Base-by-base conservation (phyloP, 2,797 vertebrate genomes). In the Glyptemys insculpta region DNA sequence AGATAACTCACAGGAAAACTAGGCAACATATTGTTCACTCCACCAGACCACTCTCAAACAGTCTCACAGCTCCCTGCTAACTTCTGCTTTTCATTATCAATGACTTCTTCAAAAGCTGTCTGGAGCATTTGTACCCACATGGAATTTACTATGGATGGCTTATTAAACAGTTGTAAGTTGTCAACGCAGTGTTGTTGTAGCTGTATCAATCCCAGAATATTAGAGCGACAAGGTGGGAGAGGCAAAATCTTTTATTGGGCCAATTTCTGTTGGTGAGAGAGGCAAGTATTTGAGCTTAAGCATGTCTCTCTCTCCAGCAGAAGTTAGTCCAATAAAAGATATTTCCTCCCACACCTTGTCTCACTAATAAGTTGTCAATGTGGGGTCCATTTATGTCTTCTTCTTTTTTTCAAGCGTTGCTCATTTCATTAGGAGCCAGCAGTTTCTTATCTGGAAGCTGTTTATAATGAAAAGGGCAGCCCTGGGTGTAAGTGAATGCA, bases 31-130 rank as follows among this genome's bases (percentile, higher is more conserved):
- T 78, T 84, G 44, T 49, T 2, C 84, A 80, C 3, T 49, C n/a
- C 31, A 91, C 59, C 83, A 81, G 34, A 91, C 62, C 91, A n/a
- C 54, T n/a, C 8, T 62, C 83, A 95, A 95, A 88, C 74, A 92
- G 50, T 4, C 54, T 72, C 12, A 59, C 44, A 85, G 12, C 85
- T 87, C 53, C 76, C 34, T 29, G 4, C 14, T 90, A 93, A 96
- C 18, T 88, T 90, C 87, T 83, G 6, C 49, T 95, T 89, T 50
- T 37, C 68, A 62, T 94, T 92, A 91, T 76, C 86, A 88, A 44
- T 52, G 50, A 94, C 72, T 91, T 94, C 88, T 89, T 92, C 92
- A 93, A 81, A 92, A 94, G 79, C 10, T 92, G 52, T 76, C 95
- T 88, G 90, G 90, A 41, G 12, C 50, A 25, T 94, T 94, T 88